These are phyloP conservation scores for Morinoia aosen DNA, from an alignment of 2,888 invertebrate genomes.

Conservation along the genomic window DNA sequence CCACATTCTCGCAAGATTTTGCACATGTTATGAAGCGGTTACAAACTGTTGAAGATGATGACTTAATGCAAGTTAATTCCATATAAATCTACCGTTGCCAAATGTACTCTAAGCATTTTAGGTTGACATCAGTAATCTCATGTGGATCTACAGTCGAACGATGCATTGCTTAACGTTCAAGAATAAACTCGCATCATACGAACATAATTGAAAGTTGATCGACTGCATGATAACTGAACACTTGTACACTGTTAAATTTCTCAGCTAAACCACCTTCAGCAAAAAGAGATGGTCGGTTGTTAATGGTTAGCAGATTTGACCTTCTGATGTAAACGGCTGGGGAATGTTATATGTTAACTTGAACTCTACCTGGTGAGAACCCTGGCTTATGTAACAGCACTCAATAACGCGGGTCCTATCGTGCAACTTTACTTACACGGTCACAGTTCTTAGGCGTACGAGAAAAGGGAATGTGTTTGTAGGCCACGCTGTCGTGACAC, in stretches of 20 bases:
- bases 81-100: background rate
- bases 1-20: background rate
- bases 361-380: background rate
- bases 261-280: background rate
- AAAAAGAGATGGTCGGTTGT: too few relatives aligned
- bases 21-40: background rate
- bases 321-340: background rate
- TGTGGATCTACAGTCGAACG: background rate
- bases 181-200: background rate
- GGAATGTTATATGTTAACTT: background rate
- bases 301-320: too few relatives aligned
- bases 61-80: background rate
- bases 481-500: background rate
- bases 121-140: background rate
- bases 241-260: background rate
- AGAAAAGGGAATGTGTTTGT: background rate
- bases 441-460: background rate
- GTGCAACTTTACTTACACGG: background rate
- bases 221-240: background rate
- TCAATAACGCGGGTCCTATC: background rate
- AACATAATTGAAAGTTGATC: background rate
- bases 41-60: background rate
- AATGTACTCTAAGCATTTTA: background rate
- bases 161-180: background rate
- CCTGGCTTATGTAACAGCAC: background rate